Evolutionary conservation across 2,888 invertebrate genomes (phyloP), one percentile per base, ranked within the genome.

Genomic region (Chaitophorus viminalis): DNA sequence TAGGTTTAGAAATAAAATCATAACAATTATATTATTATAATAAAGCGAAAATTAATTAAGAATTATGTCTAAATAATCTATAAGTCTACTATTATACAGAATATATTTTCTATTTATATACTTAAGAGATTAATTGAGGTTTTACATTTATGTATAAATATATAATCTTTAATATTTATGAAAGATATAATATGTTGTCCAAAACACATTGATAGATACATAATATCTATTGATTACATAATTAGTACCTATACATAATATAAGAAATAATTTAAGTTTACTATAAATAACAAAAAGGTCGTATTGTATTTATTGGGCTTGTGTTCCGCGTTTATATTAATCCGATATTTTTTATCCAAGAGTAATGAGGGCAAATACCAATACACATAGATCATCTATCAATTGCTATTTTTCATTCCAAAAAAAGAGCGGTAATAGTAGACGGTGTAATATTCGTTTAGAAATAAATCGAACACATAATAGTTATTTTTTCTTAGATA

Each of bases 291-390:
- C 75, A 33, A 68, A 85, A 65, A 78, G 70, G 85, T 85, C 85
- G 39, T n/a, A n/a, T n/a, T 72, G 72, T 60, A 68, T 74, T 75
- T 76, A 65, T 84, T 75, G 39, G 75, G 29, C 31, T 60, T 76
- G 39, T 76, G 84, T 85, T 85, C 77, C 85, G 76, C 68, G 85
- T 77, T 84, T 76, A 76, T 68, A 76, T 84, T 76, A 72, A 83
- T 60, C 36, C 46, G 68, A 77, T 77, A 76, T 31, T 85, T 85
- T 52, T 76, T n/a, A 85, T n/a, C 77, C 65, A 65, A 1, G 39
- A 70, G 52, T 85, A 85, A 77, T 85, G 31, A 85, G 85, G 77
- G 33, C 68, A 77, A 85, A 85, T 85, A n/a, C 85, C 85, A 46
- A 25, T 68, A 65, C 75, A 39, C 29, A 60, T 84, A 84, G 39